Conservation (phyloP, 2,113 vertebrate genomes). For the Nanorana parkeri region DNA sequence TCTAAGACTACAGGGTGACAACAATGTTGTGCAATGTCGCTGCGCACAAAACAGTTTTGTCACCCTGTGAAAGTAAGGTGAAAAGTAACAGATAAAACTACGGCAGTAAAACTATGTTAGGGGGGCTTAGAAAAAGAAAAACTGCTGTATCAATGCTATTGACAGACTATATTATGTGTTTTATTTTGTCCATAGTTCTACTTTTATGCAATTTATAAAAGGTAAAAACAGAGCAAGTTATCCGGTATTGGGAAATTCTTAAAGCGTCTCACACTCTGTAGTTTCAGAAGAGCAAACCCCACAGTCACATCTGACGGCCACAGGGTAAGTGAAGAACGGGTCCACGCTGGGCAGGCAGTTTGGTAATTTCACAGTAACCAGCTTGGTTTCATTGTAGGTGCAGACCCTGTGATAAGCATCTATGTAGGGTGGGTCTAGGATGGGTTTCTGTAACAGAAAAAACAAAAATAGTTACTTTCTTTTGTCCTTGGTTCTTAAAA, state of each 20-base stretch:
- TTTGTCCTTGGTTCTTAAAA: not conserved
- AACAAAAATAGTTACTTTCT: not conserved
- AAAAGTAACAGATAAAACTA: too few species aligned
- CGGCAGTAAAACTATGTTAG: too few species aligned
- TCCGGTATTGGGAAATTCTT: constrained; percentile 39
- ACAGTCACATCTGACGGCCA: constrained; percentile 87
- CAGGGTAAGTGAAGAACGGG: constrained; percentile 85
- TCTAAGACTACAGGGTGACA: too few species aligned
- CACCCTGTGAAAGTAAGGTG: too few species aligned
- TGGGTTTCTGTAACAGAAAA: constrained; percentile 77
- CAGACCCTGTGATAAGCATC: constrained; percentile 88
- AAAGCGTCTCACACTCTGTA: constrained; percentile 86
- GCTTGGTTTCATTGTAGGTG: constrained; percentile 87
- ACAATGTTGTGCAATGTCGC: too few species aligned
- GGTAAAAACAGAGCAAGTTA: too few species aligned
- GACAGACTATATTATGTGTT: too few species aligned
- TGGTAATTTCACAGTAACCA: constrained; percentile 83
- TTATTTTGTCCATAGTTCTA: too few species aligned
- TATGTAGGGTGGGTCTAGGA: constrained; percentile 86
- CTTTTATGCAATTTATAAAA: too few species aligned
- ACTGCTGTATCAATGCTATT: too few species aligned
- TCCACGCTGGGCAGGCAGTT: constrained; percentile 75
- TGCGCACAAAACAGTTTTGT: too few species aligned
- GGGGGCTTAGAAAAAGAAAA: too few species aligned
- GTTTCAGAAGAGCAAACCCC: constrained; percentile 82